Evolutionary conservation across 1,140 invertebrate species (phyloP).

Genomic region (Armadillidium nasatum): DNA sequence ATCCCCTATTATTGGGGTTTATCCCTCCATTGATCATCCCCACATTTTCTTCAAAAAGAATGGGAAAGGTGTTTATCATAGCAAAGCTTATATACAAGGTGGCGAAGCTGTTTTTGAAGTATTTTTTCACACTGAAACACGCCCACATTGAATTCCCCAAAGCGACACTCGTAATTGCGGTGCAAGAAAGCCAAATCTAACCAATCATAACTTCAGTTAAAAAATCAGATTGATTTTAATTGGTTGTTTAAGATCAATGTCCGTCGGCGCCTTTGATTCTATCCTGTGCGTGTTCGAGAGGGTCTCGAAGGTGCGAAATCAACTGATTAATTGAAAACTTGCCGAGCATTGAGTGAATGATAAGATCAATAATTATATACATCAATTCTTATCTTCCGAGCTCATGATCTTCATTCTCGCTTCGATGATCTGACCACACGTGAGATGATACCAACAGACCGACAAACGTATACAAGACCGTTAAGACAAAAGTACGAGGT

Average conservation of each 20-base stretch:
- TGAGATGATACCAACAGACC: neutral
- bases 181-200: neutral
- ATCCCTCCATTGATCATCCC: no score
- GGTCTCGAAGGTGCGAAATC: neutral
- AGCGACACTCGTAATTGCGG: slow-evolving; percentile 10
- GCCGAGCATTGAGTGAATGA: slow-evolving; percentile 1
- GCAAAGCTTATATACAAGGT: neutral
- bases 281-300: neutral
- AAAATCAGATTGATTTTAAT: neutral
- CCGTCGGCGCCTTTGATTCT: slow-evolving; percentile 1
- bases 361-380: neutral
- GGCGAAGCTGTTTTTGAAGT: neutral
- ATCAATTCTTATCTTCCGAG: neutral
- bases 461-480: no score
- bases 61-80: neutral
- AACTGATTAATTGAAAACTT: slow-evolving; percentile 11
- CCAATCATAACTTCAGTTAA: slow-evolving; percentile 2
- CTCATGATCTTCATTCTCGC: neutral
- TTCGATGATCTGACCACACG: neutral
- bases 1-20: no score
- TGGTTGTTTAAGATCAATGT: neutral
- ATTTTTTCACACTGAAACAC: neutral
- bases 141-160: neutral
- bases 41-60: no score
- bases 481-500: no score